Percentiles rank a stretch among this genome's conserved stretches.
Conservation (phyloP, 53 echinoderm and acorn worm species). For the Paelopatides confundens region DNA sequence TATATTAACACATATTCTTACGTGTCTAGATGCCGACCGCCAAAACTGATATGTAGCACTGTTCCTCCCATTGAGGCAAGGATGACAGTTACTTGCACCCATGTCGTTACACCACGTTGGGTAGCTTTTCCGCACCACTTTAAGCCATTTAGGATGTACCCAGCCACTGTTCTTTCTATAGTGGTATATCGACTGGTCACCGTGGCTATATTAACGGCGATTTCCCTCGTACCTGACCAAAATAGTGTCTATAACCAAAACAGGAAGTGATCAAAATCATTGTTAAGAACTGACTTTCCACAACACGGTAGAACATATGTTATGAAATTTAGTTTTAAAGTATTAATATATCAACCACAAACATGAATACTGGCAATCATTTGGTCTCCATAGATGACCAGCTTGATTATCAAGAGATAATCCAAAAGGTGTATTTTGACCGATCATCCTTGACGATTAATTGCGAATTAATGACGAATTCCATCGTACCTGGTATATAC, state of each 20-base stretch:
- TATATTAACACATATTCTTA: too few relatives aligned
- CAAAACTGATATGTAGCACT: constrained; percentile 35
- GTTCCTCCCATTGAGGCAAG: background rate
- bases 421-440: background rate
- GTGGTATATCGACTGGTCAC: constrained; percentile 19
- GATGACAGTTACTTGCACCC: background rate
- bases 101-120: background rate
- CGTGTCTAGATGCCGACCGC: constrained; percentile 48
- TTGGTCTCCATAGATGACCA: too few relatives aligned
- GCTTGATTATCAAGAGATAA: too few relatives aligned
- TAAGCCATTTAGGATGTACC: constrained; percentile 47
- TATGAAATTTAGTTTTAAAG: background rate
- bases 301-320: background rate
- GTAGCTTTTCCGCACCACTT: constrained; percentile 44
- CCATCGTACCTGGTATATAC: too few relatives aligned
- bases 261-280: background rate
- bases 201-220: constrained; percentile 25
- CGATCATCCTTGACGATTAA: too few relatives aligned
- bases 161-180: constrained; percentile 41
- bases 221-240: constrained; percentile 55
- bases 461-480: too few relatives aligned
- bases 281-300: background rate
- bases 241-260: constrained; percentile 62
- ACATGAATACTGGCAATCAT: too few relatives aligned
- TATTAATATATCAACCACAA: background rate